These are phyloP conservation scores for Globia sparganii DNA, from an alignment of 2,888 invertebrate genomes.

Conservation along the genomic window DNA sequence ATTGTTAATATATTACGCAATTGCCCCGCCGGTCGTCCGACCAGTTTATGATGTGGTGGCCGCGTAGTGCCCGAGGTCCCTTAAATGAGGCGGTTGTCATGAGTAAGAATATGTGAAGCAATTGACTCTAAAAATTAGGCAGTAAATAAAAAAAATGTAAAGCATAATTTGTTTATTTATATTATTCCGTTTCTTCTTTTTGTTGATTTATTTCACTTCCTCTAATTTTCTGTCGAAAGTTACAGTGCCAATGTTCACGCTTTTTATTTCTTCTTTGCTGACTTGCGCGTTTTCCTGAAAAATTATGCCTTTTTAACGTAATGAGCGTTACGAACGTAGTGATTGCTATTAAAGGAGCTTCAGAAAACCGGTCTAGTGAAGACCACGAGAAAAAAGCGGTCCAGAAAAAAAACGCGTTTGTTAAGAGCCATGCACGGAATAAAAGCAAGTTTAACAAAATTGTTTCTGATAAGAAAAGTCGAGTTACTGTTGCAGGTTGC, in stretches of 20 bases:
- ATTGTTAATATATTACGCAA: too few species aligned
- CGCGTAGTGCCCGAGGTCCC: too few species aligned
- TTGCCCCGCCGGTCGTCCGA: too few species aligned
- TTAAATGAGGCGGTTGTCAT: neutral
- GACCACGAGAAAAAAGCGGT: constrained; percentile 5
- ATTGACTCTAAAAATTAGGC: neutral
- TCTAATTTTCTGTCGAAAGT: constrained; percentile 87
- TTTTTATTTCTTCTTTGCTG: constrained; percentile 87
- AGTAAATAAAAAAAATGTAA: constrained; percentile 21
- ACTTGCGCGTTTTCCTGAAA: constrained; percentile 82
- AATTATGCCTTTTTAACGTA: constrained; percentile 31
- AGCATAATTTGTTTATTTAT: constrained; percentile 57
- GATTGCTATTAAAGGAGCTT: constrained; percentile 22
- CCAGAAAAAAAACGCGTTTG: neutral
- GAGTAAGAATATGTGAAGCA: neutral
- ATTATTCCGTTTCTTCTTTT: constrained; percentile 54
- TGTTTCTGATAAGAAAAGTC: neutral
- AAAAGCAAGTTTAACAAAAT: neutral
- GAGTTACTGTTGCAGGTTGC: neutral
- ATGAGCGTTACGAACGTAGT: too few species aligned
- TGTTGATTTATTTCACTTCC: constrained; percentile 80
- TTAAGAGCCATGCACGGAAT: constrained; percentile 8
- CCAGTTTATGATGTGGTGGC: neutral
- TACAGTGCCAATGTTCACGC: constrained; percentile 86
- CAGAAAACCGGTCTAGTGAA: constrained; percentile 11